A percentile compares a stretch with the other conserved stretches of the same genome.
These are phyloP conservation scores for Pitangus sulphuratus DNA, from an alignment of 2,797 vertebrate genomes.

Conservation along the genomic window DNA sequence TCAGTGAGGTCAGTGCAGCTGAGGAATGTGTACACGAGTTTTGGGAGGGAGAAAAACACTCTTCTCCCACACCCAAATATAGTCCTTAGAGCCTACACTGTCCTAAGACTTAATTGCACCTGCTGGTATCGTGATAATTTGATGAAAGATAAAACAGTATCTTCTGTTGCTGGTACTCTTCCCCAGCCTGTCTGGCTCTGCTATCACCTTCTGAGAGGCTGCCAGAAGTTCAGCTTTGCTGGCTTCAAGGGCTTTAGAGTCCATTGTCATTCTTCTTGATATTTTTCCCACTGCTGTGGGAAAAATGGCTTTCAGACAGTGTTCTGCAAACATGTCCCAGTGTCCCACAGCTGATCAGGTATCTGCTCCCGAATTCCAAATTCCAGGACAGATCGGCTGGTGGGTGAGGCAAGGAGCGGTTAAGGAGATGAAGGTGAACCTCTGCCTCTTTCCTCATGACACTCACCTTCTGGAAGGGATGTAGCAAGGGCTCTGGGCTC, in stretches of 20 bases:
- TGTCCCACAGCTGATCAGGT: not conserved
- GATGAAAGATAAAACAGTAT: not conserved
- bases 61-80: not conserved
- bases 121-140: not conserved
- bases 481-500: not conserved
- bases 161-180: not conserved
- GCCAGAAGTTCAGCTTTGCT: not conserved
- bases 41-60: not conserved
- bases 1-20: not conserved
- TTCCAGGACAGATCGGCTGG: not conserved
- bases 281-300: not conserved
- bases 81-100: not conserved
- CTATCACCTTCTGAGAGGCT: not conserved
- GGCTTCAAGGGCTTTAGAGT: not conserved
- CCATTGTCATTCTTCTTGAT: not conserved
- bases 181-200: not conserved
- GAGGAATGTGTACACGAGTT: not conserved
- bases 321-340: not conserved
- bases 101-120: conserved; percentile 1
- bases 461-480: not conserved
- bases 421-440: not conserved
- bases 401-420: not conserved
- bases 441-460: not conserved
- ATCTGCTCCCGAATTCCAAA: not conserved
- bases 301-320: not conserved